A percentile compares a stretch with the other conserved stretches of the same genome.
phyloP scores from a whole-genome alignment of 2,797 vertebrate species.

The Rhincodon typus region DNA sequence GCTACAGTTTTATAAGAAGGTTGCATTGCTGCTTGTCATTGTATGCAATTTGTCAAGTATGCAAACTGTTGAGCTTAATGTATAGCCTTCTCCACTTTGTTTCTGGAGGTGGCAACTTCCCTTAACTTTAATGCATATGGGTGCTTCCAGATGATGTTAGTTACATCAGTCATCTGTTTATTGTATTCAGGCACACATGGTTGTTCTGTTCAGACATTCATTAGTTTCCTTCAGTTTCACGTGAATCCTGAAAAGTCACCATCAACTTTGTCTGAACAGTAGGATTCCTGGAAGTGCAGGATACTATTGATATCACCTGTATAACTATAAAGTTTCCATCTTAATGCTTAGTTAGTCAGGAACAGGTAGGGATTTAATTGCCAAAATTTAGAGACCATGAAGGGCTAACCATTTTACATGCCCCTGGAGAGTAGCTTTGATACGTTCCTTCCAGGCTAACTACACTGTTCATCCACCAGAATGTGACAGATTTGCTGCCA shows the following conservation, averaged over 20 bases:
- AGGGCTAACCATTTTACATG: not conserved
- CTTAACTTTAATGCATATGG: constrained; percentile 1
- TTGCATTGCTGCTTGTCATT: not conserved
- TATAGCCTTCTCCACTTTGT: not conserved
- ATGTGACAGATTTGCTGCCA: not conserved
- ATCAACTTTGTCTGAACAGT: not conserved
- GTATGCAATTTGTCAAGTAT: not conserved
- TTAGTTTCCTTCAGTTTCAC: not conserved
- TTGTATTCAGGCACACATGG: not conserved
- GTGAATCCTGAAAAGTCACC: not conserved
- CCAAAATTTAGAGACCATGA: not conserved
- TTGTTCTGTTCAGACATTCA: not conserved
- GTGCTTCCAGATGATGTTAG: not conserved
- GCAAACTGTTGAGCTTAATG: not conserved
- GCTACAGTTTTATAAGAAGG: not conserved
- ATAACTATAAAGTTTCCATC: not conserved
- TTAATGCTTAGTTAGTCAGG: not conserved
- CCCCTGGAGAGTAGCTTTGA: not conserved
- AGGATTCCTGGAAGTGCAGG: not conserved
- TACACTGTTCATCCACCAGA: not conserved
- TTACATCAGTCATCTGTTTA: not conserved
- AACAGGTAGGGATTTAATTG: not conserved
- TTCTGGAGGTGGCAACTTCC: not conserved
- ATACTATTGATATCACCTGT: not conserved
- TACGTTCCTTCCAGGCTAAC: not conserved